These are phyloP conservation scores for Pelobates cultripes DNA, from an alignment of 2,797 vertebrate species.

Conservation along the genomic window DNA sequence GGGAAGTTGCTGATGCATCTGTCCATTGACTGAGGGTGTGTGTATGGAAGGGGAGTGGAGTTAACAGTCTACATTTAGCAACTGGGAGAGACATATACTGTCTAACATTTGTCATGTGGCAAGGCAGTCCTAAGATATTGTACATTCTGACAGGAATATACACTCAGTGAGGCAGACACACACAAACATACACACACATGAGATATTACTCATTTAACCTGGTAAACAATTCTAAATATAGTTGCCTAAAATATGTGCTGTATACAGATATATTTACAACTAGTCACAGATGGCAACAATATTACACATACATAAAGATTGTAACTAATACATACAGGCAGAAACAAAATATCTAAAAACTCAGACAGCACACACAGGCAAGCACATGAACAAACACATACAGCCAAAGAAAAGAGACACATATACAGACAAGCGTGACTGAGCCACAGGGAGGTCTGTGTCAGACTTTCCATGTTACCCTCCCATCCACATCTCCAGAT, in stretches of 20 bases:
- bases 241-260: too few species aligned
- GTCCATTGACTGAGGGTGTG: neutral
- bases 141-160: neutral
- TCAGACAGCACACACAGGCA: slow-evolving; percentile 16
- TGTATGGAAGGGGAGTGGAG: neutral
- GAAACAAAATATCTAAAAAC: too few species aligned
- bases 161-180: neutral
- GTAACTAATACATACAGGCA: too few species aligned
- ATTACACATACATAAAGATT: too few species aligned
- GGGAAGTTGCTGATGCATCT: neutral
- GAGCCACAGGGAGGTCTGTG: slow-evolving; percentile 4
- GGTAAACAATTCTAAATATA: too few species aligned
- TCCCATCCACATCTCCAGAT: slow-evolving; percentile 10
- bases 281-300: too few species aligned
- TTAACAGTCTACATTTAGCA: neutral
- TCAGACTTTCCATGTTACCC: slow-evolving; percentile 34
- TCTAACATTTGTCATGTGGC: slow-evolving; percentile 1
- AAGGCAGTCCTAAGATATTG: neutral
- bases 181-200: neutral
- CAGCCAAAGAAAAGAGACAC: neutral
- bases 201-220: neutral
- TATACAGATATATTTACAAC: too few species aligned
- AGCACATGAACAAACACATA: slow-evolving; percentile 1
- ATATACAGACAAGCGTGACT: neutral
- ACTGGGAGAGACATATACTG: neutral